Base-by-base conservation (phyloP, 2,797 vertebrate species). In the Gymnothorax reevesii region DNA sequence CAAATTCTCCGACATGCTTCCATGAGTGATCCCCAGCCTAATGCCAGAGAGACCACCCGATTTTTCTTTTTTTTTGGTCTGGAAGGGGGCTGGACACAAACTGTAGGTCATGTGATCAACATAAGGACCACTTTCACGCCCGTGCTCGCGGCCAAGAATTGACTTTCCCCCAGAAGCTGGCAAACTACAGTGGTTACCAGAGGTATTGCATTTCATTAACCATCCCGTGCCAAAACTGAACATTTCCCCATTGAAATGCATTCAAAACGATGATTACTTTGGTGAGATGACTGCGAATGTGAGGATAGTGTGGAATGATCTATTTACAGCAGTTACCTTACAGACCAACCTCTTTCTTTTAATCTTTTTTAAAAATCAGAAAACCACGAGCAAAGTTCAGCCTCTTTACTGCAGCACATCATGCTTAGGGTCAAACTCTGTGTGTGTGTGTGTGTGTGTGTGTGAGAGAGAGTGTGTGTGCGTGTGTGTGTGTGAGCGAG, bases 1-100 rank as follows among this genome's bases (percentile, higher is more conserved):
- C 86, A 62, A 57, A 90, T 84, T 80, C 64, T 22, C 84, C 83
- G 80, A 83, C 25, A 88, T 87, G 86, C 79, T 88, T 77, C 75
- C 73, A 77, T 77, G 66, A 77, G 87, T 82, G 85, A 83, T 52
- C 86, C 57, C 52, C 59, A 88, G 82, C 85, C 86, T 71, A 55
- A 52, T 9, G 13, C 6, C 7, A 49, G 42, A 79, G 2, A 82
- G 33, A 60, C 33, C 49, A 9, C 52, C 84, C 15, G 27, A 42
- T 25, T 77, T 8, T n/a, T 52, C 8, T 77, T 77, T 27, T 60
- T 71, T 20, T 27, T 57, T n/a, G 22, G 22, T 20, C 15, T 73
- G 27, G 17, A 17, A 2, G 42, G 13, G 20, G 9, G 71, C 8
- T 27, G 10, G 25, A n/a, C 62, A n/a, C 62, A 66, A 73, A 10